phyloP scores from a whole-genome alignment of 2,888 invertebrate species.

The Calameuta idolon region DNA sequence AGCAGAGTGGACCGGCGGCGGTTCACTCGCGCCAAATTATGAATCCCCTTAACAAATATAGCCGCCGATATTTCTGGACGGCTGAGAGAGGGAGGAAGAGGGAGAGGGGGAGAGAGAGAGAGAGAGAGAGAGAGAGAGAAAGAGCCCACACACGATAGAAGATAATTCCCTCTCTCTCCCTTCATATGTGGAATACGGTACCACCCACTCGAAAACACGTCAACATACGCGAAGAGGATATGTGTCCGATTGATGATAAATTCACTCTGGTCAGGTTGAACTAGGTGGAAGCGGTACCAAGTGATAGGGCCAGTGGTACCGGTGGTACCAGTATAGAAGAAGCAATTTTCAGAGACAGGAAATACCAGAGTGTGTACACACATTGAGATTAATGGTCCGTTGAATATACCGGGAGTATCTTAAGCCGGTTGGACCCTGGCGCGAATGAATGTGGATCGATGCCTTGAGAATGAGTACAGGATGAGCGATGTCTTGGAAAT shows the following conservation, averaged over 20 bases:
- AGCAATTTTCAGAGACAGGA: background rate
- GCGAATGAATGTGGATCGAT: background rate
- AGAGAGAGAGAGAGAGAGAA: too few relatives aligned
- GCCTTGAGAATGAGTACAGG: background rate
- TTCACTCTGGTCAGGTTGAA: background rate
- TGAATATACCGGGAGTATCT: background rate
- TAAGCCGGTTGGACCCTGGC: background rate
- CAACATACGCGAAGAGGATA: background rate
- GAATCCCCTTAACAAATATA: constrained; percentile 64
- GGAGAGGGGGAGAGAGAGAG: too few relatives aligned
- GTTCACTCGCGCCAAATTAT: constrained; percentile 52
- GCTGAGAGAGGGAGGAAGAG: constrained; percentile 21
- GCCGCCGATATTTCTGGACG: constrained; percentile 62
- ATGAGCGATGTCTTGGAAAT: background rate
- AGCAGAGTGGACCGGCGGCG: constrained; percentile 22
- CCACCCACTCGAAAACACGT: background rate
- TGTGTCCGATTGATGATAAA: background rate
- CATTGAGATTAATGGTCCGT: background rate
- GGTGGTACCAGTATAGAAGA: background rate
- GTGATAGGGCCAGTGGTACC: background rate
- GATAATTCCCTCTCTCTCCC: background rate
- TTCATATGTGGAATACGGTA: background rate
- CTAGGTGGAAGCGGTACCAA: background rate
- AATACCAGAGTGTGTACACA: background rate
- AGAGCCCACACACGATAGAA: background rate